A percentile compares a stretch with the other conserved stretches of the same genome.
These are phyloP conservation scores for Antennarius maculatus DNA, from an alignment of 2,797 vertebrate genomes.

Conservation along the genomic window DNA sequence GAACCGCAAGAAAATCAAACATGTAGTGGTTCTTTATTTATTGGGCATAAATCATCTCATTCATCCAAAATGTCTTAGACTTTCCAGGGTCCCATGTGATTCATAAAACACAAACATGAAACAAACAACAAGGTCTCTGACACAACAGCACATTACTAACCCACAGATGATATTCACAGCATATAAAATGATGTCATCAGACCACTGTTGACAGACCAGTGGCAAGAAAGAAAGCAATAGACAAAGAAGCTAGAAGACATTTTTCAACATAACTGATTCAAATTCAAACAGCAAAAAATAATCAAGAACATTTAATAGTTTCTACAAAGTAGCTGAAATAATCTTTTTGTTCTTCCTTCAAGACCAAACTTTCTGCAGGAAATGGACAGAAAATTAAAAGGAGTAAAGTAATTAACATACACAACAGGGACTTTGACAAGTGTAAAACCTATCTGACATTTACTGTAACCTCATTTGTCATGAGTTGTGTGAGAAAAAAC, in stretches of 20 bases:
- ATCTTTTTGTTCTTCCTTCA: background rate
- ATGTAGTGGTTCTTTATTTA: conserved; percentile 3
- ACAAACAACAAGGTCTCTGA: conserved; percentile 15
- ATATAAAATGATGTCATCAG: background rate
- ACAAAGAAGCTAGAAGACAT: background rate
- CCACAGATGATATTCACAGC: conserved; percentile 10
- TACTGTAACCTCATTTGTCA: conserved; percentile 28
- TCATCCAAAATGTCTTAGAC: conserved; percentile 19
- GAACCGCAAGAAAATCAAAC: conserved; percentile 24
- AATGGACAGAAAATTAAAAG: conserved; percentile 28
- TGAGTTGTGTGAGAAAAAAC: conserved; percentile 24
- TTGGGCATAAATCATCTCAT: conserved; percentile 16
- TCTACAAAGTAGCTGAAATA: too few relatives aligned
- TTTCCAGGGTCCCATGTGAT: conserved; percentile 12
- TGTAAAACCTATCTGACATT: conserved; percentile 20
- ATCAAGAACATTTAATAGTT: too few relatives aligned
- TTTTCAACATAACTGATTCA: too few relatives aligned
- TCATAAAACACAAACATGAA: conserved; percentile 11
- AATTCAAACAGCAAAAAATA: too few relatives aligned
- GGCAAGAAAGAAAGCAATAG: background rate
- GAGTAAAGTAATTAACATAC: conserved; percentile 20
- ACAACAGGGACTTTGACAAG: conserved; percentile 21
- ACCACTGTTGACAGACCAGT: background rate
- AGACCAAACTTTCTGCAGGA: background rate
- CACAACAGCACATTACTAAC: conserved; percentile 8